These are phyloP conservation scores for Drosophila lini DNA, from an alignment of 1,140 invertebrate genomes.

Conservation along the genomic window DNA sequence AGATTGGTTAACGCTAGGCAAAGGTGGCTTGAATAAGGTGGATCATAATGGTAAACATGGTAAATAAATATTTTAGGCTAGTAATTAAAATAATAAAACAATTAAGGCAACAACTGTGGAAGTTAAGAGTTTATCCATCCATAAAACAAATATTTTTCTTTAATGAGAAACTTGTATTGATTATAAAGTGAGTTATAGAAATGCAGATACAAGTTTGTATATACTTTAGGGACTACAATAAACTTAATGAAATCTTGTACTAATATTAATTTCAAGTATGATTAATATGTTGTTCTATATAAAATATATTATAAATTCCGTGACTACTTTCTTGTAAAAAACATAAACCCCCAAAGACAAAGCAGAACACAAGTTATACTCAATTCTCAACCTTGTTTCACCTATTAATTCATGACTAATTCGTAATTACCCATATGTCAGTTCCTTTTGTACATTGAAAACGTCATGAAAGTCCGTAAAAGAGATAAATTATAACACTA, in stretches of 20 bases:
- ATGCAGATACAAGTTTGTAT: no score
- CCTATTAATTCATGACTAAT: not conserved
- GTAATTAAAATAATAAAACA: conserved; percentile 3
- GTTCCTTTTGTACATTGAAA: not conserved
- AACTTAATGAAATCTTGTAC: no score
- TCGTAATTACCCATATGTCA: not conserved
- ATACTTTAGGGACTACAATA: no score
- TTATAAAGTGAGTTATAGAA: no score
- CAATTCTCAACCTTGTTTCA: not conserved
- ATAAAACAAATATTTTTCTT: not conserved
- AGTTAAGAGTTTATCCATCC: not conserved
- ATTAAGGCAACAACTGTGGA: not conserved
- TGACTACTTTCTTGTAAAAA: not conserved
- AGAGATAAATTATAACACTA: conserved; percentile 41
- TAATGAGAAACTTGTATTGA: not conserved
- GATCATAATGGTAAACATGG: not conserved
- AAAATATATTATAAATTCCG: no score
- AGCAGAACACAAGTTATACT: no score
- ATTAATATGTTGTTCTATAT: no score
- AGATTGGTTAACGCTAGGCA: not conserved
- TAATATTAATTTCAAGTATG: no score
- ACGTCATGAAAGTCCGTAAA: not conserved
- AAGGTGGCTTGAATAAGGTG: not conserved
- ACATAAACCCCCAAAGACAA: not conserved
- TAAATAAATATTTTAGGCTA: not conserved